Percentiles rank a stretch among this genome's conserved stretches.
Evolutionary conservation across 2,888 invertebrate species (phyloP).

Genomic region (Eupithecia pulchellata): DNA sequence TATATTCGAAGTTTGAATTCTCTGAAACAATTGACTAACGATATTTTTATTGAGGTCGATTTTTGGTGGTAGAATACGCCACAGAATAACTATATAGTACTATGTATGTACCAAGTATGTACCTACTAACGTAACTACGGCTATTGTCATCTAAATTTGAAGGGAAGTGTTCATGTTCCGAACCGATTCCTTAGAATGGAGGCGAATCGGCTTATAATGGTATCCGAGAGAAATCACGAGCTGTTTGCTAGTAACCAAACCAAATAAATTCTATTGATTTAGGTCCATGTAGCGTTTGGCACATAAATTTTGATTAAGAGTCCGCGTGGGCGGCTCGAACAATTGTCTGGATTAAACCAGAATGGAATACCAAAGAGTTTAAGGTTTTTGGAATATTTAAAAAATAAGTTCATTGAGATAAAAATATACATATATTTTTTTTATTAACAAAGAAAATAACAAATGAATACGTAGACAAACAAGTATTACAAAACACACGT

Average conservation of each 20-base stretch:
- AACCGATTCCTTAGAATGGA: background rate
- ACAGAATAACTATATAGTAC: too few species aligned
- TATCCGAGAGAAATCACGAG: background rate
- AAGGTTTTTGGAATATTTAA: background rate
- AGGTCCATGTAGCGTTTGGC: conserved; percentile 28
- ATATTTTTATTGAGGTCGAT: background rate
- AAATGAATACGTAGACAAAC: background rate
- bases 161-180: background rate
- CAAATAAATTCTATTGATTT: conserved; percentile 37
- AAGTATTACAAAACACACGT: background rate
- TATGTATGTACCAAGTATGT: too few species aligned
- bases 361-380: conserved; percentile 14
- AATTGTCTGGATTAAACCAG: conserved; percentile 18
- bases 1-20: too few species aligned
- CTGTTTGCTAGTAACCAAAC: conserved; percentile 3
- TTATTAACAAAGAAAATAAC: background rate
- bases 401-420: background rate
- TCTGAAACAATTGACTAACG: background rate
- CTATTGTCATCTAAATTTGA: background rate
- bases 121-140: too few species aligned
- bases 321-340: conserved; percentile 16
- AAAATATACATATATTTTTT: background rate
- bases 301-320: conserved; percentile 37
- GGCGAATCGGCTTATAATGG: background rate
- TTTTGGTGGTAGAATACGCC: background rate